Percentiles rank a stretch among this genome's conserved stretches.
Evolutionary conservation across 2,797 vertebrate genomes (phyloP).

Genomic region (Cyprinella venusta): DNA sequence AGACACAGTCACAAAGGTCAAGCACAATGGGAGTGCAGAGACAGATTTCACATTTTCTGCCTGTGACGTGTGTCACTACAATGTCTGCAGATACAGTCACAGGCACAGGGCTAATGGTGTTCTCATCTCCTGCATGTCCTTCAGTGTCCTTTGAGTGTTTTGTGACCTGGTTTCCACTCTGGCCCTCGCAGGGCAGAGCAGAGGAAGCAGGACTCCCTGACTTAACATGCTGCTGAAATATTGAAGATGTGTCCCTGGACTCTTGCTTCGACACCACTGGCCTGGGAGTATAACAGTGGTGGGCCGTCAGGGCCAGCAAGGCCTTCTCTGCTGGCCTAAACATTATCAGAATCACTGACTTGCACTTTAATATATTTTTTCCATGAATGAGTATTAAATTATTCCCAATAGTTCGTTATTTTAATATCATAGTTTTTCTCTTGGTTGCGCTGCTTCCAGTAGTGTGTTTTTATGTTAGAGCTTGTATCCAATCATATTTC

Average conservation of each 20-base stretch:
- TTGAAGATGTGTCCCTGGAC: conserved; percentile 66
- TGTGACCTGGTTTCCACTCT: conserved; percentile 50
- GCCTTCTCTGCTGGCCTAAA: too few relatives aligned
- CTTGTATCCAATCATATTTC: too few relatives aligned
- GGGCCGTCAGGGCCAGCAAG: too few relatives aligned
- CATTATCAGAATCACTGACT: too few relatives aligned
- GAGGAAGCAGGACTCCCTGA: conserved; percentile 57
- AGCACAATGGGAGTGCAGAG: conserved; percentile 9
- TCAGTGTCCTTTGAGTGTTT: conserved; percentile 67
- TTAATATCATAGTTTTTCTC: too few relatives aligned
- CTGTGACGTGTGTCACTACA: conserved; percentile 1
- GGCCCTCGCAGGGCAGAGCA: conserved; percentile 62
- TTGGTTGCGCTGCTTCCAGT: too few relatives aligned
- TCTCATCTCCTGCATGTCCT: conserved; percentile 26
- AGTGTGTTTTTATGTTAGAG: too few relatives aligned
- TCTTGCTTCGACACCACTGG: conserved; percentile 32
- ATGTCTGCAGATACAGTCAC: conserved; percentile 5
- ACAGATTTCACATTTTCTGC: conserved; percentile 25
- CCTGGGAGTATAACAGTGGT: conserved; percentile 25
- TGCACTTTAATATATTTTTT: too few relatives aligned
- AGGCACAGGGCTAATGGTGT: conserved; percentile 1
- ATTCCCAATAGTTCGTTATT: too few relatives aligned
- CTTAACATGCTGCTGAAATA: conserved; percentile 71
- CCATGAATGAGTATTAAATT: too few relatives aligned
- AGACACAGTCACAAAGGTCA: not conserved